A percentile compares a stretch with the other conserved stretches of the same genome.
Conservation (phyloP, 2,888 invertebrate genomes). For the Cataglyphis albicans region DNA sequence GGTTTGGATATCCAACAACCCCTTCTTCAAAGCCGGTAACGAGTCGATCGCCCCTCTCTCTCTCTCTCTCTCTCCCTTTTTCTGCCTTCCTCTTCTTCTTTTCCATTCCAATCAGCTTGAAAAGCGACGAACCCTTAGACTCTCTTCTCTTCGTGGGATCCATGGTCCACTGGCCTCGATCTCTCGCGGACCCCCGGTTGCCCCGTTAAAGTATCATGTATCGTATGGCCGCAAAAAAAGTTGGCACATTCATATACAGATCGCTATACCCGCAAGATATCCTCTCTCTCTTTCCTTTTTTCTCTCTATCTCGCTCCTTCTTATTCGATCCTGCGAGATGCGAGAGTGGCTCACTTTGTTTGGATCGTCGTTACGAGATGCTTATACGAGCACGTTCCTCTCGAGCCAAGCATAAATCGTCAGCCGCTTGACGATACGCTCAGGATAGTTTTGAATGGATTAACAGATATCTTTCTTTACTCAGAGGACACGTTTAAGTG, state of each 20-base stretch:
- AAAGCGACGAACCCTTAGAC: constrained; percentile 62
- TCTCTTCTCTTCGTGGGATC: constrained; percentile 65
- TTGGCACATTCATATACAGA: constrained; percentile 73
- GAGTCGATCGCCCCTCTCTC: constrained; percentile 64
- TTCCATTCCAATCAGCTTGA: constrained; percentile 78
- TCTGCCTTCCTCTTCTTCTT: constrained; percentile 58
- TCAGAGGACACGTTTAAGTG: constrained; percentile 2
- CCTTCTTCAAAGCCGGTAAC: constrained; percentile 73
- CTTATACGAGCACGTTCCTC: constrained; percentile 14
- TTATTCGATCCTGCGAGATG: not conserved
- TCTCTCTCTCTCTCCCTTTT: not conserved
- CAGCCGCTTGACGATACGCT: constrained; percentile 46
- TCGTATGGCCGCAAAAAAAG: constrained; percentile 74
- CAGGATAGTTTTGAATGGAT: constrained; percentile 62
- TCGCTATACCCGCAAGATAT: constrained; percentile 64
- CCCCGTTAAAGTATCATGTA: constrained; percentile 79
- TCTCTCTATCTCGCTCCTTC: not conserved
- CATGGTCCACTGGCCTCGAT: constrained; percentile 78
- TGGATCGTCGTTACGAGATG: constrained; percentile 16
- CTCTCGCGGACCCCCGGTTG: constrained; percentile 64
- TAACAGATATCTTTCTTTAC: constrained; percentile 49
- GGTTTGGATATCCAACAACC: constrained; percentile 73
- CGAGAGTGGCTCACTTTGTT: constrained; percentile 7
- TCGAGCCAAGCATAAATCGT: constrained; percentile 57
- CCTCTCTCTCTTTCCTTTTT: constrained; percentile 36